Evolutionary conservation across 2,113 vertebrate species (phyloP), one percentile per base, ranked within the genome.

Genomic region (Spea multiplicata): DNA sequence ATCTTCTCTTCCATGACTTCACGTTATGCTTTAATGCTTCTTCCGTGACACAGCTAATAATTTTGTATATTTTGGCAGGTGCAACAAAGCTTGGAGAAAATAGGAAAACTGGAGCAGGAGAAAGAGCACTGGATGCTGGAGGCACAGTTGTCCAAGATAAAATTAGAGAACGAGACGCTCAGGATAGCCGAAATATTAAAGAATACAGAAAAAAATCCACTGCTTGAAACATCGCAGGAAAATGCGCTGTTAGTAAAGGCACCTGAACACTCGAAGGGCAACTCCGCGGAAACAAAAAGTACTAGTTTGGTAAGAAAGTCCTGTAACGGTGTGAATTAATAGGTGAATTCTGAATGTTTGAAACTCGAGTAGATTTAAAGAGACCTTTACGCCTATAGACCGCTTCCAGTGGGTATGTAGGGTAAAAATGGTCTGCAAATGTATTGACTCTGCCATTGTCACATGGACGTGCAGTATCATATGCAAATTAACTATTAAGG

Each of bases 101-200:
- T 99, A 66, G 90, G 94, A 59, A 95, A 96, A 79, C 90, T 99
- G 85, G 97, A 99, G 84, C 97, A 99, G 88, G 97, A 99, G 88
- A 99, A 97, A 87, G 97, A 99, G 71, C 97, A 98, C 84, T 99
- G 97, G 97, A 96, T 99, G 89, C 87, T 99, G 81, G 97, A 99
- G 88, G 95, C 96, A 46, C 96, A 99, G 83, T 87, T 99, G 81
- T 95, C 95, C 74, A 96, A 94, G 89, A 96, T 99, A 87, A 94
- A 95, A 71, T 84, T 99, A 65, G 96, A 99, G 87, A 99, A 95
- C 85, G 97, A 98, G 89, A 96, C 91, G 85, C 93, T 94, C 80
- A 91, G 94, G 57, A 92, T 94, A 66, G 82, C 86, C 0, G 93
- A 94, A n/a, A 92, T 95, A 81, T 86, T 96, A 47, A 90, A 90